phyloP scores from a whole-genome alignment of 2,797 vertebrate genomes.

The Coccyzus lansbergi region DNA sequence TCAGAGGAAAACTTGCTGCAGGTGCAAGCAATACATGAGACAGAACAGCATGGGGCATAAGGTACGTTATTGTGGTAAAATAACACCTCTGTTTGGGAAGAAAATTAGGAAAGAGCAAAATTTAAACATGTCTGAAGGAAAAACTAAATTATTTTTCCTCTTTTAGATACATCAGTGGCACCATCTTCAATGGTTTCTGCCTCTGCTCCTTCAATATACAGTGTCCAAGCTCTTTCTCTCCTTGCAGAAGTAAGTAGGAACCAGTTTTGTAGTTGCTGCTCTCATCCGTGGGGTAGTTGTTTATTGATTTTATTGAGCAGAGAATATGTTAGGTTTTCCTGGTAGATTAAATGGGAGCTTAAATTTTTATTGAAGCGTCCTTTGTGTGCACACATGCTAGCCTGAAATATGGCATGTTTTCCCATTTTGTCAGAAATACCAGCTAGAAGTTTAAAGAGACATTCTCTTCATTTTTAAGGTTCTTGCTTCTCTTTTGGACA shows the following conservation, averaged over 20 bases:
- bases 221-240: slow-evolving; percentile 93
- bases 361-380: not conserved
- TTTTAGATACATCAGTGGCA: slow-evolving; percentile 79
- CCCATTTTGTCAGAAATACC: not conserved
- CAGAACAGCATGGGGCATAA: not conserved
- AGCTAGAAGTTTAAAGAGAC: not conserved
- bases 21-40: not conserved
- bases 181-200: slow-evolving; percentile 92
- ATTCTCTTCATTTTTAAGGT: slow-evolving; percentile 52
- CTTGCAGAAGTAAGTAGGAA: slow-evolving; percentile 89
- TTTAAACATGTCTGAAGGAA: not conserved
- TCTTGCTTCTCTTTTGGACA: slow-evolving; percentile 91
- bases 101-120: not conserved
- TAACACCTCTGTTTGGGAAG: not conserved
- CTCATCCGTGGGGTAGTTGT: not conserved
- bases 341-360: not conserved
- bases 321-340: not conserved
- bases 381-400: not conserved
- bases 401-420: not conserved
- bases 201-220: slow-evolving; percentile 93
- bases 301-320: not conserved
- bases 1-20: not conserved
- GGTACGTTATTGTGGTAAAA: not conserved
- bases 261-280: not conserved
- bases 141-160: not conserved